Conservation (phyloP, 2,888 invertebrate species). For the Tholera decimalis region DNA sequence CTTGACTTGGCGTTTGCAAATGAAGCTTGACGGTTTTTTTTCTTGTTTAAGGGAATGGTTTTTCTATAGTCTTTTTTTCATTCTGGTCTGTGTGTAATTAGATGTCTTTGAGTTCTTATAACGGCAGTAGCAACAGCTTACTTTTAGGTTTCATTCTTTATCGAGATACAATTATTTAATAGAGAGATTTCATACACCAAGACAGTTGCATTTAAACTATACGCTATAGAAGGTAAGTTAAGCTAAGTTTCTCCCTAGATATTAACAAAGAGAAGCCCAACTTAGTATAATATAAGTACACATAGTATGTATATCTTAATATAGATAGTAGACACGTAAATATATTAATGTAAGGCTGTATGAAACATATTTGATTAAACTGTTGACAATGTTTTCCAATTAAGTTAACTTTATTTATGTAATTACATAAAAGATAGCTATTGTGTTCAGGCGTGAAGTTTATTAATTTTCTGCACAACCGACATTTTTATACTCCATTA, state of each 20-base stretch:
- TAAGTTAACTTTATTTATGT: not conserved
- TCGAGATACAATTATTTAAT: too few relatives aligned
- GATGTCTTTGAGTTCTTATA: not conserved
- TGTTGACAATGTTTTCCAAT: not conserved
- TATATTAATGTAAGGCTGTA: too few relatives aligned
- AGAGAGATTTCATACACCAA: too few relatives aligned
- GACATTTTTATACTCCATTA: not conserved
- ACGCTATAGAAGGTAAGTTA: too few relatives aligned
- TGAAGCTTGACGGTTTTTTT: slow-evolving; percentile 57
- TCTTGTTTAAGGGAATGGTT: slow-evolving; percentile 6
- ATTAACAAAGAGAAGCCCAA: too few relatives aligned
- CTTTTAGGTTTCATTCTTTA: not conserved
- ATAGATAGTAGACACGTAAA: too few relatives aligned
- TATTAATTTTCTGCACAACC: not conserved
- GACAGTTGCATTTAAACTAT: too few relatives aligned
- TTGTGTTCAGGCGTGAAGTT: not conserved
- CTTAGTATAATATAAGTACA: too few relatives aligned
- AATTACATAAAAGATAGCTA: not conserved
- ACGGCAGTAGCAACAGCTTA: not conserved
- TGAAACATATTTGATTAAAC: too few relatives aligned
- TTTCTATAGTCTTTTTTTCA: too few relatives aligned
- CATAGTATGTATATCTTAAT: too few relatives aligned
- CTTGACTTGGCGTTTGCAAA: slow-evolving; percentile 59
- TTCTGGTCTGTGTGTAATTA: slow-evolving; percentile 11
- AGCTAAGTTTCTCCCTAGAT: too few relatives aligned